Evolutionary conservation across 1,140 invertebrate genomes (phyloP), one percentile per base, ranked within the genome.

Genomic region (Diuraphis noxia): DNA sequence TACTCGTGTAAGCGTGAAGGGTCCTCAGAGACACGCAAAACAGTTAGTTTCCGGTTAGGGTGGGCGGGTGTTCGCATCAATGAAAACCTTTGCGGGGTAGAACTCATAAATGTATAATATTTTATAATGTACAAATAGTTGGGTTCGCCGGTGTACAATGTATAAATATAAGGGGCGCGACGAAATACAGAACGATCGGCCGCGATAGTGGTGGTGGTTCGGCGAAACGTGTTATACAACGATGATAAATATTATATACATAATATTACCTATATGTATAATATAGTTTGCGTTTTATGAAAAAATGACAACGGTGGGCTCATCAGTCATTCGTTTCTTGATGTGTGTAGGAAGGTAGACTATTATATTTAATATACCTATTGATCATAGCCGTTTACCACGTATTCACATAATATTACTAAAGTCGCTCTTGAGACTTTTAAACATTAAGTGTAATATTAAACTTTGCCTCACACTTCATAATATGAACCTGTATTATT

Each of bases 21-120:
- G 34, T 81, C 79, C 36, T 40, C 36, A n/a, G 56, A 72, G 56
- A 72, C 56, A 72, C n/a, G 56, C 56, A n/a, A 72, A 72, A 72
- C 56, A 72, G 56, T 72, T 72, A n/a, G 56, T 72, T 72, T 72
- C 56, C 56, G n/a, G 56, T 72, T 63, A 3, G 4, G 30, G n/a
- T 2, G 13, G 56, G 30, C 4, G 56, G 30, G 5, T 17, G 56
- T 72, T n/a, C 13, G 34, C 56, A 72, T 72, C 56, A 72, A 72
- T 72, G 56, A 72, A 72, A 72, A n/a, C 30, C 56, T n/a, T 2
- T n/a, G 56, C n/a, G 56, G 56, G n/a, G 56, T 72, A 72, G 56
- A n/a, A 72, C 56, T 72, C 56, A 72, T 72, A 72, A 72, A 72
- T 72, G 34, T n/a, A 72, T 72, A 72, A 72, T 72, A 72, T 72